Conservation (phyloP, 2,113 vertebrate genomes). For the Burhinus bistriatus region DNA sequence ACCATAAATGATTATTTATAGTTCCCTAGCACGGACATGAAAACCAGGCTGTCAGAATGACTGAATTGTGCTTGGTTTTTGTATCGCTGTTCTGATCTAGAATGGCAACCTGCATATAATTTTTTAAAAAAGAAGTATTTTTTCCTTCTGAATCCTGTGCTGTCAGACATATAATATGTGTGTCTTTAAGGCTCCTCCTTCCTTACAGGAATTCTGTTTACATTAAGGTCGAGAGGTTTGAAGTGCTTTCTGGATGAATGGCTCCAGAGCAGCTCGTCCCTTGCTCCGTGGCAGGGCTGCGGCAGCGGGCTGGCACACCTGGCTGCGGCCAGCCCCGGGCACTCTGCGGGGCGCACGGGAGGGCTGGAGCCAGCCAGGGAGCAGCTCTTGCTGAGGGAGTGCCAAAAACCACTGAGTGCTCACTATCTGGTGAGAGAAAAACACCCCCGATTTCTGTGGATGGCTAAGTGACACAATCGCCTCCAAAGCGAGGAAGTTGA, state of each 20-base stretch:
- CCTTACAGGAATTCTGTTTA: background rate
- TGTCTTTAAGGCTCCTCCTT: background rate
- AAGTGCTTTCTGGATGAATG: background rate
- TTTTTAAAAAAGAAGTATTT: background rate
- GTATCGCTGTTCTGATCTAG: background rate
- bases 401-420: background rate
- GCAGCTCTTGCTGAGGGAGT: background rate
- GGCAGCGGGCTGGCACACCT: background rate
- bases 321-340: background rate
- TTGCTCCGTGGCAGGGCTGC: fast-evolving
- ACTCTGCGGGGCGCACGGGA: fast-evolving
- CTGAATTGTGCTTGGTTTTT: background rate
- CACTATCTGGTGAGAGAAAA: background rate
- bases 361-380: background rate
- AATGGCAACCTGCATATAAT: background rate
- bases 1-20: background rate
- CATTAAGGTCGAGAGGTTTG: background rate
- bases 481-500: background rate
- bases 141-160: background rate
- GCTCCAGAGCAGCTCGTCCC: background rate
- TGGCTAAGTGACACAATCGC: background rate
- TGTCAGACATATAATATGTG: background rate
- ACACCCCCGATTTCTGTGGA: background rate
- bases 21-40: background rate
- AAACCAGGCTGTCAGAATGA: background rate